Base-by-base conservation (phyloP, 1,140 invertebrate species). In the Tetramorium parvispinum region DNA sequence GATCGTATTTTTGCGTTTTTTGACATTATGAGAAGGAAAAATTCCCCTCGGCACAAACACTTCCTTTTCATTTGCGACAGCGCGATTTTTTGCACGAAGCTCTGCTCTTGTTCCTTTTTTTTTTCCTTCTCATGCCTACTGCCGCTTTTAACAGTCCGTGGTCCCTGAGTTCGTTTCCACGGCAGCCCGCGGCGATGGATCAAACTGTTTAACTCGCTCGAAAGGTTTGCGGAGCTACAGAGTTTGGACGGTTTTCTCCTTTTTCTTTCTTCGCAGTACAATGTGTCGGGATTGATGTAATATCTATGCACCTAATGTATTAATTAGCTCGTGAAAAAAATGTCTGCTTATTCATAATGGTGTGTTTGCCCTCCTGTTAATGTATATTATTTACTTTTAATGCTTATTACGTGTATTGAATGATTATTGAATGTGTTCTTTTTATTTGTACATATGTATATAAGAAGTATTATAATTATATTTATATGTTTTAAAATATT, bases 161-260 rank as follows among this genome's bases (percentile, higher is more conserved):
- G 24, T 79, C 27, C 8, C 75, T 32, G 57, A 32, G 63, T 61
- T 86, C 75, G 91, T 92, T 91, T 89, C 91, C 65, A 92, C 24
- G 85, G 87, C 82, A 91, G 89, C 91, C 66, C 43, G 55, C 71
- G 51, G 21, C 85, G 61, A 92, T 92, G 82, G 91, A 92, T 92
- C 91, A 92, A 92, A 92, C 91, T 70, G 85, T 89, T 86, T 86
- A 86, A 90, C 86, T 82, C 75, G 81, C 63, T 86, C 87, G 40
- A 61, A 81, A 82, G 46, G 63, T 61, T 68, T 10, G 32, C 55
- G 18, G 24, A 85, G n/a, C 76, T 43, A 55, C 46, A 32, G 46
- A 49, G 49, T 87, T 87, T 57, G 66, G 70, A 86, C 37, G 63
- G 65, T 32, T 37, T 32, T 18, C 59, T 66, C 8, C 61, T 51